Base-by-base conservation (phyloP, 2,888 invertebrate species). In the Tiphia femorata region DNA sequence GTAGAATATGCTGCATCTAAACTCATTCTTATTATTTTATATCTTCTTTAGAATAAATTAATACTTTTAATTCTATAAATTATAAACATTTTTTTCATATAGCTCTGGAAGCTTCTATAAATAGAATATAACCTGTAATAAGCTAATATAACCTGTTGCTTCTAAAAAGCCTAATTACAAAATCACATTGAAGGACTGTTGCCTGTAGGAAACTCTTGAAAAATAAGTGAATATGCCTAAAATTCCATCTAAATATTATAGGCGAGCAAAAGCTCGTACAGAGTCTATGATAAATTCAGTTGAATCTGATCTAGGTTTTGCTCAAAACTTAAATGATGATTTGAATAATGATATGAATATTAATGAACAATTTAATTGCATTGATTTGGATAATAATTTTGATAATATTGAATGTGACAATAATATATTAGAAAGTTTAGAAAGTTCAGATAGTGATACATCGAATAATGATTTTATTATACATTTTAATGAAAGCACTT, bases 321-420 rank as follows among this genome's bases (percentile, higher is more conserved):
- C 6, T 43, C 27, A 27, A 27, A 27, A 8, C 27, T 27, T 42
- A 42, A 42, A 10, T 42, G 16, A 42, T n/a, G n/a, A n/a, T n/a
- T n/a, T n/a, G 10, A 42, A 8, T 12, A 42, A 16, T 14, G 27
- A 42, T 42, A 10, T 42, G n/a, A 27, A 17, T 42, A 42, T 27
- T 42, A 25, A 27, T 42, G 27, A 25, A 14, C 42, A 42, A n/a
- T n/a, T n/a, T n/a, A n/a, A n/a, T n/a, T n/a, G n/a, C 42, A 41
- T 14, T 23, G 41, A 41, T 8, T 25, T 25, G 1, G 27, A 27
- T 42, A 10, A 42, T 42, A 25, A 25, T 40, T 40, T 40, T n/a
- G n/a, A n/a, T 25, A 42, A 42, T 42, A 27, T 42, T 27, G 27
- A 42, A 25, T 4, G 25, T 3, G 17, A 42, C 27, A 43, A 43